Evolutionary conservation across 2,888 invertebrate genomes (phyloP), one percentile per base, ranked within the genome.

Genomic region (Aphrophora alni): DNA sequence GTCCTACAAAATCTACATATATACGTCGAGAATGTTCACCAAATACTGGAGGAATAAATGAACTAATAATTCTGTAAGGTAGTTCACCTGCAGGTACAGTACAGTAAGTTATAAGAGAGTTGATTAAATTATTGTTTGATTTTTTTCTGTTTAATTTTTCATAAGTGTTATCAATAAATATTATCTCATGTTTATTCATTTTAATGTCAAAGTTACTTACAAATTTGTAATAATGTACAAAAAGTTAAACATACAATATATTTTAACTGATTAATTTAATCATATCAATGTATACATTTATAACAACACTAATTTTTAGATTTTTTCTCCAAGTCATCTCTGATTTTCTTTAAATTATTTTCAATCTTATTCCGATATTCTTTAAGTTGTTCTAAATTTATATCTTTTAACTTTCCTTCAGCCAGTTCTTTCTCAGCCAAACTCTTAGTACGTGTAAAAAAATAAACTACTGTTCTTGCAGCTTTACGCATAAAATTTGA

Each of bases 401-500:
- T 25, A 26, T 74, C 78, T 69, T 81, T 81, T 3, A 81, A 24
- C 44, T 72, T 81, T 14, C 77, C 81, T n/a, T 78, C 38, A 8
- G 75, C 17, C 25, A 78, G 38, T 68, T 81, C 81, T 21, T 74
- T 80, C 24, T 84, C 82, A 10, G 83, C 86, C 44, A 88, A 84
- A n/a, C 87, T 82, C 84, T 88, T 92, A 0, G 92, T 90, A 83
- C 90, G 91, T 86, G 92, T 93, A 88, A 95, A 92, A 10, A 94
- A 85, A 51, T 94, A 92, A 0, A 96, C 94, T 24, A 93, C 93
- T 71, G 95, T 87, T 87, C 95, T 95, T 4, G 97, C 97, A 26
- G 95, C 95, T 81, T 94, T 89, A 83, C 95, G 90, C 84, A 97
- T 93, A 0, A 95, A 95, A 88, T 94, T 95, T 0, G 96, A 96